These are phyloP conservation scores for Manacus vitellinus DNA, from an alignment of 2,113 vertebrate species.

Conservation along the genomic window DNA sequence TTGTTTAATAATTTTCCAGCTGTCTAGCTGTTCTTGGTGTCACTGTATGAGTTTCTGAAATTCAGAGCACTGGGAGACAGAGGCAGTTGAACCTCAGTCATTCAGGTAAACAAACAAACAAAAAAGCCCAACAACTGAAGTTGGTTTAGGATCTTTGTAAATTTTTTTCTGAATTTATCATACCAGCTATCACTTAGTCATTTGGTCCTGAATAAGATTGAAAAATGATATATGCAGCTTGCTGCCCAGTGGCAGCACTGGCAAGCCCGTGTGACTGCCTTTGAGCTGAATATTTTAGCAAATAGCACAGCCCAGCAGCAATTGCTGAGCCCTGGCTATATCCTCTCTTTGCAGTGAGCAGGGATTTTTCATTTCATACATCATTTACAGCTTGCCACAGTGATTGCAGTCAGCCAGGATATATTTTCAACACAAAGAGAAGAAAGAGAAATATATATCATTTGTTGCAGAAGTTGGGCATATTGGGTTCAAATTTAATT, in stretches of 20 bases:
- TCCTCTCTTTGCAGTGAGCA: conserved; percentile 50
- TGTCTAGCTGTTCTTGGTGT: background rate
- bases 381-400: conserved; percentile 70
- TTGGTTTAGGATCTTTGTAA: background rate
- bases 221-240: conserved; percentile 43
- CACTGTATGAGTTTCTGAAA: background rate
- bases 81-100: background rate
- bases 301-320: conserved; percentile 57
- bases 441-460: conserved; percentile 54
- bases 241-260: conserved; percentile 29
- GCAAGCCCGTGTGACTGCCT: conserved; percentile 40
- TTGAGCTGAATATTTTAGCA: conserved; percentile 63
- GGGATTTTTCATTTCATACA: conserved; percentile 72
- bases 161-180: background rate
- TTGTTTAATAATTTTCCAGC: background rate
- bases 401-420: conserved; percentile 57
- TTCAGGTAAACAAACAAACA: background rate
- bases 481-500: conserved; percentile 64
- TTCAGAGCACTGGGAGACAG: background rate
- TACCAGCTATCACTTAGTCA: background rate
- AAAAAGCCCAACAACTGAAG: background rate
- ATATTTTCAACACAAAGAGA: conserved; percentile 51
- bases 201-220: conserved; percentile 10
- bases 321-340: conserved; percentile 36
- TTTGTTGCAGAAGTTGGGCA: conserved; percentile 39